Evolutionary conservation across 2,113 vertebrate species (phyloP).

Genomic region (Chiloscyllium plagiosum): DNA sequence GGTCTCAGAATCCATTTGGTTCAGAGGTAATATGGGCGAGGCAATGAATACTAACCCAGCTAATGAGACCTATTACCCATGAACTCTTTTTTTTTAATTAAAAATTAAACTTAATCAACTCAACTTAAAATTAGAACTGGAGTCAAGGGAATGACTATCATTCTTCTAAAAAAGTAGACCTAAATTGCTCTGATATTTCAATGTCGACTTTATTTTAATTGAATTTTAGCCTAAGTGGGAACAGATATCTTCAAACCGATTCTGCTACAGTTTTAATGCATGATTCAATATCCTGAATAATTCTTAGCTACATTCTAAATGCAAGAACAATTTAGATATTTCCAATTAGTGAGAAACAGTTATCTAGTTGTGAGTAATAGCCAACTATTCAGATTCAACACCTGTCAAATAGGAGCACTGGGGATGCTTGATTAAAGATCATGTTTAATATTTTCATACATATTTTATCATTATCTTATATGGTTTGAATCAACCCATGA

Average conservation of each 20-base stretch:
- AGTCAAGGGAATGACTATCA: conserved; percentile 5
- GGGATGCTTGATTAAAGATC: background rate
- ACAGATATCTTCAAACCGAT: conserved; percentile 20
- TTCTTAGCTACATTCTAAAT: conserved; percentile 33
- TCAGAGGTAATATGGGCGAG: too few species aligned
- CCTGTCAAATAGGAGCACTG: background rate
- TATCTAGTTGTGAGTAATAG: conserved; percentile 20
- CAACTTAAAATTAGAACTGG: background rate
- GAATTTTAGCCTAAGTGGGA: conserved; percentile 26
- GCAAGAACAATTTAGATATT: conserved; percentile 34
- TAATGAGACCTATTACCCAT: too few species aligned
- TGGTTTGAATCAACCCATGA: background rate
- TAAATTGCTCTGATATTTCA: conserved; percentile 35
- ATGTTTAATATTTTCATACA: background rate
- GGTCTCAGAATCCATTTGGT: too few species aligned
- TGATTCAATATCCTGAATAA: conserved; percentile 34
- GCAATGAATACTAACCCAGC: too few species aligned
- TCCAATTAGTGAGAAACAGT: conserved; percentile 25
- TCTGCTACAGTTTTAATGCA: conserved; percentile 22
- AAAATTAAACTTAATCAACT: background rate
- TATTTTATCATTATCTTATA: background rate
- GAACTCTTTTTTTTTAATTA: too few species aligned
- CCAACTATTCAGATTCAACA: background rate
- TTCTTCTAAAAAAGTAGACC: conserved; percentile 22
- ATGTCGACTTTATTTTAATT: conserved; percentile 28